Evolutionary conservation across 64 coral and sea anemone genomes (phyloP).

Genomic region (Actinia tenebrosa): DNA sequence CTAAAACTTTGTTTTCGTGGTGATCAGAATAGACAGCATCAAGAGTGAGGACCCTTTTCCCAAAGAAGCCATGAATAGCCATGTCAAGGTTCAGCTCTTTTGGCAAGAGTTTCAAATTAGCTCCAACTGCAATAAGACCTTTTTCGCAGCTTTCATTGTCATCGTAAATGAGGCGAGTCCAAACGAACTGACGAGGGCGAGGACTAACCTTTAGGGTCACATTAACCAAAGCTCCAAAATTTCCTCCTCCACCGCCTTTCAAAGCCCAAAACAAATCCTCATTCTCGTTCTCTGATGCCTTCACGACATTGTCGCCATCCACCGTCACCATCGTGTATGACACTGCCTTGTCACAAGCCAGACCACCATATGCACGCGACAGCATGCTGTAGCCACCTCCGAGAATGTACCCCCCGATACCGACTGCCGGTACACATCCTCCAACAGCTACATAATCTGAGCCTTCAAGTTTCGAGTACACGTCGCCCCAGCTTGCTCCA

Average conservation of each 20-base stretch:
- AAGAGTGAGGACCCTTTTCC: slow-evolving; percentile 56
- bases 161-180: slow-evolving; percentile 59
- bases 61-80: slow-evolving; percentile 75
- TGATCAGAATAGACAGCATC: slow-evolving; percentile 76
- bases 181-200: slow-evolving; percentile 70
- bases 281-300: slow-evolving; percentile 53
- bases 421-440: slow-evolving; percentile 79
- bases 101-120: slow-evolving; percentile 41
- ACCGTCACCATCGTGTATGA: slow-evolving; percentile 83
- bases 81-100: slow-evolving; percentile 82
- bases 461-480: slow-evolving; percentile 56
- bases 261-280: slow-evolving; percentile 87
- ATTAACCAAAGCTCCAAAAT: slow-evolving; percentile 80
- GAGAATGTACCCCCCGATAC: slow-evolving; percentile 82
- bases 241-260: slow-evolving; percentile 79
- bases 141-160: slow-evolving; percentile 53
- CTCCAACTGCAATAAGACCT: slow-evolving; percentile 39
- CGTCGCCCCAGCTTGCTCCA: slow-evolving; percentile 77
- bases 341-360: slow-evolving; percentile 79
- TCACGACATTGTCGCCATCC: slow-evolving; percentile 48
- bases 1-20: slow-evolving; percentile 69
- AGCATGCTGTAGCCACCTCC: slow-evolving; percentile 91
- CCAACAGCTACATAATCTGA: slow-evolving; percentile 72
- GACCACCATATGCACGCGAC: slow-evolving; percentile 78
- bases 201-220: slow-evolving; percentile 62